Conservation (phyloP, 2,888 invertebrate genomes). For the Aphodius granarius region DNA sequence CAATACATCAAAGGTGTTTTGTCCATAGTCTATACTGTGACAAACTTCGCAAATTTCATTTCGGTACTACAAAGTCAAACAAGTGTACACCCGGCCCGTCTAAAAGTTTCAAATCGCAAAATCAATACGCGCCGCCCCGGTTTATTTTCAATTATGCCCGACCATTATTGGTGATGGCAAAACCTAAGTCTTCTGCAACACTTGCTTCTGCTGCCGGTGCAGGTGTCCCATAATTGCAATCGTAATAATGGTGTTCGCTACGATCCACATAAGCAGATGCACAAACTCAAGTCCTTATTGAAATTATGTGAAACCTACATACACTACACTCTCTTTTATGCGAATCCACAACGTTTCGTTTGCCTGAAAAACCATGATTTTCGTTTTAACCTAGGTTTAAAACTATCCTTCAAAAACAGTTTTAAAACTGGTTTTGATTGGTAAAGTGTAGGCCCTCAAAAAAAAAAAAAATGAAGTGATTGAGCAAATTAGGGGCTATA, state of each 20-base stretch:
- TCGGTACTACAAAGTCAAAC: slow-evolving; percentile 4
- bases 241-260: neutral
- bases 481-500: neutral
- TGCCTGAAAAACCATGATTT: too few relatives aligned
- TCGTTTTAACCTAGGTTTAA: too few relatives aligned
- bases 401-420: too few relatives aligned
- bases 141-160: neutral
- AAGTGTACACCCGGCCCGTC: neutral
- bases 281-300: neutral
- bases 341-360: too few relatives aligned
- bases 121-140: neutral
- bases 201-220: neutral
- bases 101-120: neutral
- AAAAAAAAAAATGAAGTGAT: neutral
- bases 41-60: slow-evolving; percentile 12
- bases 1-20: slow-evolving; percentile 14
- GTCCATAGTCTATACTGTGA: neutral
- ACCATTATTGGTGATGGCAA: neutral
- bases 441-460: neutral
- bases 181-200: neutral
- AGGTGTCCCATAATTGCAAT: slow-evolving; percentile 11
- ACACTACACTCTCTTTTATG: neutral
- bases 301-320: slow-evolving; percentile 2
- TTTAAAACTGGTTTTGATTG: too few relatives aligned
- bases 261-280: neutral